These are phyloP conservation scores for Clusia tigrina DNA, from an alignment of 2,888 invertebrate species.

Conservation along the genomic window DNA sequence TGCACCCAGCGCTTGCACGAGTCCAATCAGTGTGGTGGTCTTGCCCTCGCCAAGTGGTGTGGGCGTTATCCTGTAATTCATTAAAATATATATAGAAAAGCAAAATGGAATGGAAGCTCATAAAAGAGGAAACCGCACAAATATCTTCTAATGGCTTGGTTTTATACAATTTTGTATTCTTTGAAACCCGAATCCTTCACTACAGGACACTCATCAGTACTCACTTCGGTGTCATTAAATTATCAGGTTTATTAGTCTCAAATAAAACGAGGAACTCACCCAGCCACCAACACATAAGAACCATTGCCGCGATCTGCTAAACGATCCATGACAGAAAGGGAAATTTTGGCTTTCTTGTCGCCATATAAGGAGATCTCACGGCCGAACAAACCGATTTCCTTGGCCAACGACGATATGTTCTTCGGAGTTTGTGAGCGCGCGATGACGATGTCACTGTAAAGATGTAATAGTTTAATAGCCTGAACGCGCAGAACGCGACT, in stretches of 20 bases:
- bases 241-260: neutral
- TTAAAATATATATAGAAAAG: too few species aligned
- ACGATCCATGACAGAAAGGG: constrained; percentile 80
- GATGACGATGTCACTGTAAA: constrained; percentile 83
- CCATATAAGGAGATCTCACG: constrained; percentile 91
- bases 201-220: too few species aligned
- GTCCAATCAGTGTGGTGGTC: constrained; percentile 92
- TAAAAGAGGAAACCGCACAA: too few species aligned
- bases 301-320: constrained; percentile 76
- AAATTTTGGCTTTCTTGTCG: constrained; percentile 92
- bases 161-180: neutral
- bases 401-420: constrained; percentile 77
- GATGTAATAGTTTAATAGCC: constrained; percentile 36
- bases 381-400: constrained; percentile 83
- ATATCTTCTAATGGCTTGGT: neutral
- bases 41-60: constrained; percentile 99
- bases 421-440: constrained; percentile 90
- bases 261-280: constrained; percentile 68
- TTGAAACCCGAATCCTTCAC: too few species aligned
- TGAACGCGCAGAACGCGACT: neutral
- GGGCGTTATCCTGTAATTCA: constrained; percentile 85
- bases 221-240: too few species aligned
- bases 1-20: constrained; percentile 90
- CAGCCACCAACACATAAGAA: constrained; percentile 94
- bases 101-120: too few species aligned